phyloP scores from a whole-genome alignment of 2,797 vertebrate species.

The Melanogrammus aeglefinus region DNA sequence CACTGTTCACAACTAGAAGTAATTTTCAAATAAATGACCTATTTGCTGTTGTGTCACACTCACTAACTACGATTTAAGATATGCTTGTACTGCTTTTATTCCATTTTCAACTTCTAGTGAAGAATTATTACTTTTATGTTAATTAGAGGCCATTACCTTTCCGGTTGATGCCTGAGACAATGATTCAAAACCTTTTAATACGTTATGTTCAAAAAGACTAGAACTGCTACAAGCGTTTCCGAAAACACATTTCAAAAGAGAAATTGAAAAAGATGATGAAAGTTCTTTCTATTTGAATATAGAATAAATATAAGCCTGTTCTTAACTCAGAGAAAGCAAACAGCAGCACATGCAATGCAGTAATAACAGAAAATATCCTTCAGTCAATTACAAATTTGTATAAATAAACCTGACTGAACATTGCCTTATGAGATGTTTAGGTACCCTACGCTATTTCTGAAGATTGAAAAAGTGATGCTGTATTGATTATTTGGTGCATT shows the following conservation, averaged over 20 bases:
- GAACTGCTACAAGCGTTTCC: not conserved
- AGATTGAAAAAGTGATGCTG: not conserved
- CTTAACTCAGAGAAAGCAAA: not conserved
- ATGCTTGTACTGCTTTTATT: not conserved
- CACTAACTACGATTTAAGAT: not conserved
- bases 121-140: not conserved
- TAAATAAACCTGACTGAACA: not conserved
- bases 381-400: not conserved
- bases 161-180: not conserved
- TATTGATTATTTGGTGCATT: not conserved
- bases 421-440: not conserved
- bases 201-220: not conserved
- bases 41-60: not conserved
- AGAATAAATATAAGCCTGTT: not conserved
- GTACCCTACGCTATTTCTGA: not conserved
- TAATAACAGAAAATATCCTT: not conserved
- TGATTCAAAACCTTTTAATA: not conserved
- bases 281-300: not conserved
- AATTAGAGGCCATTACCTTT: too few relatives aligned
- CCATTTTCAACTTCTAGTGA: not conserved
- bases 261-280: not conserved
- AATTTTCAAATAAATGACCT: not conserved
- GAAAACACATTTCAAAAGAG: not conserved
- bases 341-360: not conserved
- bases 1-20: not conserved